phyloP scores from a whole-genome alignment of 2,888 invertebrate genomes.

The Melipona bicolor region DNA sequence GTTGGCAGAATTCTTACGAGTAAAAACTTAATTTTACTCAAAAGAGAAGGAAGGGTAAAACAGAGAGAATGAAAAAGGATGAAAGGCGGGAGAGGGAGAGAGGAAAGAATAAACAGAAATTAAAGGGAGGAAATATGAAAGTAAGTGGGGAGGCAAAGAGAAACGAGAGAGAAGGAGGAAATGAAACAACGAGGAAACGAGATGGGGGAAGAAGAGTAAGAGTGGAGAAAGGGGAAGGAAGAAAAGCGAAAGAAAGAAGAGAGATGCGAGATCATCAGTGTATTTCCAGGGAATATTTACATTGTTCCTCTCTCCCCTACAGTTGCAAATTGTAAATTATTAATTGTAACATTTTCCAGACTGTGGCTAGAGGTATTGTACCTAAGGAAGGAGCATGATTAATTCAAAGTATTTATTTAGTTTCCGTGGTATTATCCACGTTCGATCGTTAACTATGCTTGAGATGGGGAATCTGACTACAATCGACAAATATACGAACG shows the following conservation, averaged over 20 bases:
- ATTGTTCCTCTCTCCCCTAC: not conserved
- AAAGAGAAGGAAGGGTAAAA: not conserved
- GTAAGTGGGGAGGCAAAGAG: too few relatives aligned
- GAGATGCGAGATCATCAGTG: not conserved
- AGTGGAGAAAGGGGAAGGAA: too few relatives aligned
- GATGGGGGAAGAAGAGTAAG: too few relatives aligned
- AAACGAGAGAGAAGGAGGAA: too few relatives aligned
- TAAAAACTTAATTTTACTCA: not conserved
- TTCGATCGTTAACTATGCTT: slow-evolving; percentile 19
- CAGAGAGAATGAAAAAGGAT: too few relatives aligned
- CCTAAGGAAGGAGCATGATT: not conserved
- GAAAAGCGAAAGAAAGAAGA: not conserved
- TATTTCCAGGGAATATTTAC: not conserved
- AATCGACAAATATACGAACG: slow-evolving; percentile 44
- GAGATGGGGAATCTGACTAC: slow-evolving; percentile 14
- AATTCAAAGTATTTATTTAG: not conserved
- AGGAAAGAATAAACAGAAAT: too few relatives aligned
- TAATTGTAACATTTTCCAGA: not conserved
- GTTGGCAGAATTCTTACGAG: too few relatives aligned
- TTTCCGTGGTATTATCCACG: not conserved
- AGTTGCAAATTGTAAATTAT: not conserved
- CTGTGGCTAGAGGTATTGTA: not conserved
- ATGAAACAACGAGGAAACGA: too few relatives aligned
- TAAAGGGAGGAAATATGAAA: too few relatives aligned
- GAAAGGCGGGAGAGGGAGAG: too few relatives aligned